These are phyloP conservation scores for Clarias macrocephalus DNA, from an alignment of 2,113 vertebrate genomes.

Conservation along the genomic window DNA sequence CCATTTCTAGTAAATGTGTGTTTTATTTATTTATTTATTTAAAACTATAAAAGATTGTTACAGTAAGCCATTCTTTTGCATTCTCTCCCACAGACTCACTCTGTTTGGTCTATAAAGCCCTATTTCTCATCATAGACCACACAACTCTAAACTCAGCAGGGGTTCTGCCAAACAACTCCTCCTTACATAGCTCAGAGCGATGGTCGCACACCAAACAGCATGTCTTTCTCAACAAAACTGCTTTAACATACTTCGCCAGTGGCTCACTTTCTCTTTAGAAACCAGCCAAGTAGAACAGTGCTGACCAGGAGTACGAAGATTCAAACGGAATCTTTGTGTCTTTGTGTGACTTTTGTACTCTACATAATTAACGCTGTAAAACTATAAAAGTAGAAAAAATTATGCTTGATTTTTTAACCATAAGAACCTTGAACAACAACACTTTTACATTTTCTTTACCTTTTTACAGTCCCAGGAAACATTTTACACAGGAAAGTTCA, in stretches of 20 bases:
- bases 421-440: neutral
- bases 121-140: constrained; percentile 41
- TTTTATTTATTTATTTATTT: neutral
- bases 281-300: neutral
- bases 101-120: constrained; percentile 32
- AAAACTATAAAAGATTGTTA: constrained; percentile 4
- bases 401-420: neutral
- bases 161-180: constrained; percentile 20
- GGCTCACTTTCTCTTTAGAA: constrained; percentile 7
- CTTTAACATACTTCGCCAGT: neutral
- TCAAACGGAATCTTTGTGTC: neutral
- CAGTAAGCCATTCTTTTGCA: neutral
- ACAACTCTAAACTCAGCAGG: constrained; percentile 23
- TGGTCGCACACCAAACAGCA: neutral
- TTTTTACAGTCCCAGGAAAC: neutral
- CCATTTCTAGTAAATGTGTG: neutral
- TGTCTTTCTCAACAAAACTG: constrained; percentile 10
- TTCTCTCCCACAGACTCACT: constrained; percentile 27
- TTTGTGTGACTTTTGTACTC: neutral
- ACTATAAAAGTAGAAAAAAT: neutral
- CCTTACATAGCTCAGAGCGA: constrained; percentile 4
- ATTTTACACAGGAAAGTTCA: no score
- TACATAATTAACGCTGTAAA: neutral
- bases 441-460: neutral
- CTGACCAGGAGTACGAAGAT: neutral